Conservation (phyloP, 2,113 vertebrate species). For the Limanda limanda region DNA sequence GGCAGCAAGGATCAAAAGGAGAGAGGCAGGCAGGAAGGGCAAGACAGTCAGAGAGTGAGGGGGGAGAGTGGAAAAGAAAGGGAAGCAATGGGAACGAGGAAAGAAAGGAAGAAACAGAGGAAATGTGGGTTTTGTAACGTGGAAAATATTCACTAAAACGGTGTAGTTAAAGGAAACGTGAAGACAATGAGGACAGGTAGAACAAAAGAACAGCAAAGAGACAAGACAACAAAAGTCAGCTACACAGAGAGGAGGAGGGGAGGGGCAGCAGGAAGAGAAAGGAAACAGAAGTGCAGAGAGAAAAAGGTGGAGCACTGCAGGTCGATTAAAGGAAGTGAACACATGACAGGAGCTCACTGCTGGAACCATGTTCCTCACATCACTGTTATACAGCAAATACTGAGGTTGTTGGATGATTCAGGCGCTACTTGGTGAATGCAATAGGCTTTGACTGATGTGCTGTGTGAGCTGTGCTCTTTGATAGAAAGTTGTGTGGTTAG, state of each 20-base stretch:
- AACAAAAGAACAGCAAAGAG: slow-evolving; percentile 7
- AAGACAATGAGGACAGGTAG: slow-evolving; percentile 8
- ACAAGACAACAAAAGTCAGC: slow-evolving; percentile 11
- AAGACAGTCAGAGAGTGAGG: background rate
- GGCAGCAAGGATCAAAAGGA: slow-evolving; percentile 48
- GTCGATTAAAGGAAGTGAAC: no score
- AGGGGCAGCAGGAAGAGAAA: background rate
- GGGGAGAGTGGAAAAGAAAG: background rate
- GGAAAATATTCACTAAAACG: background rate
- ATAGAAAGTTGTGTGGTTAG: background rate
- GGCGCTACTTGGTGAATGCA: no score
- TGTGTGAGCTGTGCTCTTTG: background rate
- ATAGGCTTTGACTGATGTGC: no score
- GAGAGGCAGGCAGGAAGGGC: background rate
- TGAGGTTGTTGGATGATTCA: no score
- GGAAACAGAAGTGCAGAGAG: background rate
- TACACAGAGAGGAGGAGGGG: background rate
- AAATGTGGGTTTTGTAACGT: background rate
- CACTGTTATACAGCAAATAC: no score
- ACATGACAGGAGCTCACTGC: no score
- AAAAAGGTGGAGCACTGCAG: no score
- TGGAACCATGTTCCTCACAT: no score
- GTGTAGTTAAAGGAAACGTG: background rate
- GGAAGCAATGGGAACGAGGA: background rate
- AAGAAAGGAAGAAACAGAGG: background rate